Evolutionary conservation across 2,888 invertebrate genomes (phyloP), one percentile per base, ranked within the genome.

Genomic region (Nymphalis c-album): DNA sequence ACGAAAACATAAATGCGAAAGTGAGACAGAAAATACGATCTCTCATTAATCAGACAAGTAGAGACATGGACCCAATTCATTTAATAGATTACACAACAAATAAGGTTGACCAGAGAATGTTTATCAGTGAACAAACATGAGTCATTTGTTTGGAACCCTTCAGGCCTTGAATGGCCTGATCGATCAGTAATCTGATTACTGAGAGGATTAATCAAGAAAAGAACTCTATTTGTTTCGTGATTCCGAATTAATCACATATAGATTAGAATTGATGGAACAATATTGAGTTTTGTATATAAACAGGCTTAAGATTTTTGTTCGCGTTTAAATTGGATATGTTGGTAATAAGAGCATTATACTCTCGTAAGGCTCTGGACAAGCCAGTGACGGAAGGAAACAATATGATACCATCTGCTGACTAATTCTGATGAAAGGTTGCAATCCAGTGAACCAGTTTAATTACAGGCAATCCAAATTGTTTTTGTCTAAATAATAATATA

Each of bases 191-290:
- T 66, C 60, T n/a, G 47, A 66, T 66, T 66, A 55, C 55, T n/a
- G n/a, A 55, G 60, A 66, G 65, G 53, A 66, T 66, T 66, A 66
- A 66, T 66, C 60, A 53, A 35, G n/a, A 31, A 47, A 66, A 66
- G 53, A 55, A 60, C n/a, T 60, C 31, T 64, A 64, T 64, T 66
- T 55, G 47, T 55, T 66, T n/a, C 35, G 35, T 46, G 59, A 58
- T 48, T 48, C 26, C 18, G 10, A 53, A 26, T 55, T 66, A 61
- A 55, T 35, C 47, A 61, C 47, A 22, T 22, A 60, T 26, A 46
- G 16, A 26, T 1, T 7, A 10, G 35, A 35, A 57, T 16, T 17
- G 18, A 48, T 48, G n/a, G 16, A 47, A 18, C 48, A 48, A 48
- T 18, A 48, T 8, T 48, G 40, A 48, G 17, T 48, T n/a, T n/a